A percentile compares a stretch with the other conserved stretches of the same genome.
Evolutionary conservation across 92 coral and sea anemone genomes (phyloP).

Genomic region (Palythoa heliodiscus): DNA sequence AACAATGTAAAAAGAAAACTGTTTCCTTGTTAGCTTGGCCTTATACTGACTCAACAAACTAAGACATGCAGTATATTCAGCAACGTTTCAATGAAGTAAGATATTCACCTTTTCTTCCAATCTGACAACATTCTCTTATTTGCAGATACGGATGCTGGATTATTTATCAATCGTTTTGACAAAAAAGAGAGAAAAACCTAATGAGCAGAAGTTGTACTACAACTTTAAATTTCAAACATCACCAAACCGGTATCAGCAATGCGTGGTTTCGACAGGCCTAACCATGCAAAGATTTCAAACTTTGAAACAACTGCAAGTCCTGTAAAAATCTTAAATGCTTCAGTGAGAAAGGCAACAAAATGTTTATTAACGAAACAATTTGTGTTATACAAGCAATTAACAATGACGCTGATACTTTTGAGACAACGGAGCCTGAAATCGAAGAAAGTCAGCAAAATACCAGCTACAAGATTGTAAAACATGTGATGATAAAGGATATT

Average conservation of each 20-base stretch:
- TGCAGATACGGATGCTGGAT: conserved; percentile 37
- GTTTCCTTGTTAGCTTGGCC: conserved; percentile 5
- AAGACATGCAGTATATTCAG: not conserved
- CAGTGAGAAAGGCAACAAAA: conserved; percentile 7
- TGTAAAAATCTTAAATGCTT: conserved; percentile 22
- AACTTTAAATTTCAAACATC: conserved; percentile 36
- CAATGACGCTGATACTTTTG: conserved; percentile 23
- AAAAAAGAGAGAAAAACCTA: conserved; percentile 19
- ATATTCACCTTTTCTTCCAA: not conserved
- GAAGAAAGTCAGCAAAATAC: not conserved
- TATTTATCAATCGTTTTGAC: conserved; percentile 19
- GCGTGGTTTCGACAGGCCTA: conserved; percentile 26
- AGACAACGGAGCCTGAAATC: conserved; percentile 23
- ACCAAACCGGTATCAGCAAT: not conserved
- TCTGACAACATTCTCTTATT: conserved; percentile 3
- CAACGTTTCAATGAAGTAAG: not conserved
- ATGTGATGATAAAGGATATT: conserved; percentile 32
- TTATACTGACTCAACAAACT: not conserved
- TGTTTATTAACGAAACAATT: conserved; percentile 11
- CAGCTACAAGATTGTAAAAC: conserved; percentile 7
- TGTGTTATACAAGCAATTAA: conserved; percentile 5
- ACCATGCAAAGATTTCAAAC: conserved; percentile 30
- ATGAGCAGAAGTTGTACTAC: conserved; percentile 37
- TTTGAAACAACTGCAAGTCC: conserved; percentile 37
- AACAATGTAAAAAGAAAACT: not conserved